phyloP scores from a whole-genome alignment of 2,113 vertebrate species.

The Ptyas mucosa region DNA sequence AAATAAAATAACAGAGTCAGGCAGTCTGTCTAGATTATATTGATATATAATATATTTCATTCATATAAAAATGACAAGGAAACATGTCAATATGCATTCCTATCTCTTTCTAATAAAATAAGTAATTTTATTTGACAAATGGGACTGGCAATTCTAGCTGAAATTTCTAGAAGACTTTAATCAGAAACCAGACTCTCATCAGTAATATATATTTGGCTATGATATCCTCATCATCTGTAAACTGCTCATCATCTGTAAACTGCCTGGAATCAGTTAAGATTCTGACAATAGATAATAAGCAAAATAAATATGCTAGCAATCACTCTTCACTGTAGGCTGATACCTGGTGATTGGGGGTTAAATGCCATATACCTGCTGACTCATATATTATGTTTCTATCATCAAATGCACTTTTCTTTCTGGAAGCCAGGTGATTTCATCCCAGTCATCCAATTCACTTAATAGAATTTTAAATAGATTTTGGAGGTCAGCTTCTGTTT shows the following conservation, averaged over 20 bases:
- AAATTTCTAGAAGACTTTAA: neutral
- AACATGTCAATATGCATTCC: neutral
- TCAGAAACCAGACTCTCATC: neutral
- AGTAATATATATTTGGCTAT: neutral
- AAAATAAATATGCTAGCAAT: neutral
- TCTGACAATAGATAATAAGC: neutral
- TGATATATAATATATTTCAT: neutral
- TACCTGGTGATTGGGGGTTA: neutral
- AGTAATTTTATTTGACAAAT: neutral
- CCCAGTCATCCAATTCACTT: neutral
- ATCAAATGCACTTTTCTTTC: neutral
- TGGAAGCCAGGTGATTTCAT: neutral
- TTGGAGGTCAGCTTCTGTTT: neutral
- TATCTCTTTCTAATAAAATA: neutral
- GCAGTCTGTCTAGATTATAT: neutral
- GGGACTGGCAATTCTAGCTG: neutral
- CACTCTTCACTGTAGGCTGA: neutral
- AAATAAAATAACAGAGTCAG: neutral
- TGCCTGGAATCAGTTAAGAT: neutral
- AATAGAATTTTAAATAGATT: neutral
- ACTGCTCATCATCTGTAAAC: neutral
- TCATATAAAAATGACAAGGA: neutral
- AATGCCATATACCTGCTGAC: neutral
- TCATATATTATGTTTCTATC: neutral
- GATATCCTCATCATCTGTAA: neutral